Evolutionary conservation across 2,888 invertebrate genomes (phyloP).

Genomic region (Agonopterix subpropinquella): DNA sequence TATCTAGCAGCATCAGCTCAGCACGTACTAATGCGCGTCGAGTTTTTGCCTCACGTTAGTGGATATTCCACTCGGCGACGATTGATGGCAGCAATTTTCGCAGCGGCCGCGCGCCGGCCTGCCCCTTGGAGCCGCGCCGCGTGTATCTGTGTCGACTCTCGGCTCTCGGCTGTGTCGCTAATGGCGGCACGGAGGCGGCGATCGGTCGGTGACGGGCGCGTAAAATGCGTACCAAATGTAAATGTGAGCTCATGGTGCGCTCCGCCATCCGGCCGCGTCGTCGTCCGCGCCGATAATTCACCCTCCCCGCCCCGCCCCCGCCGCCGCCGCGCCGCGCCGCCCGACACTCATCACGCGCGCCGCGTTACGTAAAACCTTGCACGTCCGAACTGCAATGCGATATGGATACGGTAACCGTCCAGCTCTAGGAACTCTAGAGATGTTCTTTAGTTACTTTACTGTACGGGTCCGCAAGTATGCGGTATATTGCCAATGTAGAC

Average conservation of each 20-base stretch:
- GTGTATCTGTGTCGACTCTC: constrained; percentile 3
- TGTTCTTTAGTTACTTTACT: no score
- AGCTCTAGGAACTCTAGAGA: no score
- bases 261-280: constrained; percentile 6
- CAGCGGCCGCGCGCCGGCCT: constrained; percentile 11
- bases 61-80: constrained; percentile 17
- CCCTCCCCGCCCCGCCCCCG: constrained; percentile 19
- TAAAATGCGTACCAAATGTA: constrained; percentile 47
- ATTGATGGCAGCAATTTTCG: constrained; percentile 48
- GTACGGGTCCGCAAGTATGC: no score
- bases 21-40: no score
- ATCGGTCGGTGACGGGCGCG: constrained; percentile 41
- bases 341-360: constrained; percentile 2
- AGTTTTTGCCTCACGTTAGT: no score
- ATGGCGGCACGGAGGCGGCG: constrained; percentile 31
- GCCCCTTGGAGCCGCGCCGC: constrained; percentile 31
- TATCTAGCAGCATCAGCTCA: no score
- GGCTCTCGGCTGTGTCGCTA: constrained; percentile 17
- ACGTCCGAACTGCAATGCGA: constrained; percentile 32
- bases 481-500: no score
- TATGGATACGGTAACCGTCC: constrained; percentile 2
- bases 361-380: constrained; percentile 41
- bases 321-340: constrained; percentile 22
- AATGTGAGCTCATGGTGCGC: constrained; percentile 23
- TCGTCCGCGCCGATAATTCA: constrained; percentile 29